phyloP scores from a whole-genome alignment of 2,113 vertebrate species.

The Rhineura floridana region DNA sequence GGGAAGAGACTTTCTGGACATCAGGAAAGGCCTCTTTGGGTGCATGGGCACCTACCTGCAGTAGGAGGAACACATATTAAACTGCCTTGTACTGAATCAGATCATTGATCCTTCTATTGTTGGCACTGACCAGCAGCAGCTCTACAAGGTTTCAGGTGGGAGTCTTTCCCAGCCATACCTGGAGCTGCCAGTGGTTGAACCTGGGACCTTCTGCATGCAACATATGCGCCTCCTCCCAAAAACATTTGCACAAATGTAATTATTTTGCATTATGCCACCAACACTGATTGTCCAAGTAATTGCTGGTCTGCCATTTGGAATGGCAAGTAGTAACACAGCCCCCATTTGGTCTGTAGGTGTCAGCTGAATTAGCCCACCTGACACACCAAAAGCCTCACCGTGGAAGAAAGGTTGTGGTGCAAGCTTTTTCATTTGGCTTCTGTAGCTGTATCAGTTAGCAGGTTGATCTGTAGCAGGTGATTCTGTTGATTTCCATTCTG shows the following conservation, averaged over 20 bases:
- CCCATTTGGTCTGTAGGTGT: no score
- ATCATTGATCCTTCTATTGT: neutral
- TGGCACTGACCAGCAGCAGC: neutral
- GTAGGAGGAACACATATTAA: neutral
- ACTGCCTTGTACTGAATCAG: neutral
- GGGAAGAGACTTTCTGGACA: no score
- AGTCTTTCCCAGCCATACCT: neutral
- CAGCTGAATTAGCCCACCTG: no score
- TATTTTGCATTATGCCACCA: neutral
- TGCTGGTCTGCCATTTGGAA: neutral
- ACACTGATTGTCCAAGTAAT: neutral
- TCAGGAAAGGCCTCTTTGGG: no score
- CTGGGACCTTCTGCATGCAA: neutral
- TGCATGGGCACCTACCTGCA: no score
- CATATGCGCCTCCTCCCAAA: neutral
- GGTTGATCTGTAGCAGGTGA: neutral
- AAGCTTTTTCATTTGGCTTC: no score
- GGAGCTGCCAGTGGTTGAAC: neutral
- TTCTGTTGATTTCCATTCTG: neutral
- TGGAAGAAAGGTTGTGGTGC: no score
- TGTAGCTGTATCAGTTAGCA: no score
- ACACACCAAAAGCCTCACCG: no score
- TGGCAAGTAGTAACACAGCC: neutral
- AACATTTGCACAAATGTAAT: neutral
- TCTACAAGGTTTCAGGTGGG: neutral